Evolutionary conservation across 2,888 invertebrate species (phyloP), one percentile per base, ranked within the genome.

Genomic region (Lathronympha strigana): DNA sequence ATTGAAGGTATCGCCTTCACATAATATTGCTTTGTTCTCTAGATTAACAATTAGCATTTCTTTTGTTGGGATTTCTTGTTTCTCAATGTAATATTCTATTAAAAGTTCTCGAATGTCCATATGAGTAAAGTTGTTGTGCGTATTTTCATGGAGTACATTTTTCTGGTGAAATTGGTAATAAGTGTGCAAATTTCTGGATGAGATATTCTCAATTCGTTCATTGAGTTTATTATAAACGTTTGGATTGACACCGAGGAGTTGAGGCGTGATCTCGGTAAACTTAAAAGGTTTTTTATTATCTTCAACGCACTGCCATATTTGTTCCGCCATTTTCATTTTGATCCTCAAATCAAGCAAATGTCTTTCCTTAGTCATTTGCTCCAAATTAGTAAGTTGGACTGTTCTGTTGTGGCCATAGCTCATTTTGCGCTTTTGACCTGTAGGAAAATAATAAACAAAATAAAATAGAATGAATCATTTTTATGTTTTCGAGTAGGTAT

Each of bases 61-160:
- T 15, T 6, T 36, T 1, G 49, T 63, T 1, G 57, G 58, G 1
- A 63, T 58, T 11, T 33, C 33, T 11, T 15, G 17, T 25, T 63
- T 51, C n/a, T 45, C 25, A 19, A 58, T n/a, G 28, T 64, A 64
- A 33, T 51, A n/a, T 25, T 64, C 36, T 11, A 64, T n/a, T 15
- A 64, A 19, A 4, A 45, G 8, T 4, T 58, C 43, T 21, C 63
- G 28, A 25, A 51, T 36, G 9, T 64, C 43, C 43, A 23, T 64
- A 25, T 64, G 58, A n/a, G 51, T n/a, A n/a, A 51, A 58, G 0
- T 13, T 9, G 13, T 43, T 55, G 6, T n/a, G 4, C 0, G 1
- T 19, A 45, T 21, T 21, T 13, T n/a, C 19, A 5, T 4, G 9
- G 15, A 38, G 4, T 5, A 19, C 11, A 6, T 4, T 15, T 13